Evolutionary conservation across 2,888 invertebrate genomes (phyloP), one percentile per base, ranked within the genome.

Genomic region (Dicroscelio sp.): DNA sequence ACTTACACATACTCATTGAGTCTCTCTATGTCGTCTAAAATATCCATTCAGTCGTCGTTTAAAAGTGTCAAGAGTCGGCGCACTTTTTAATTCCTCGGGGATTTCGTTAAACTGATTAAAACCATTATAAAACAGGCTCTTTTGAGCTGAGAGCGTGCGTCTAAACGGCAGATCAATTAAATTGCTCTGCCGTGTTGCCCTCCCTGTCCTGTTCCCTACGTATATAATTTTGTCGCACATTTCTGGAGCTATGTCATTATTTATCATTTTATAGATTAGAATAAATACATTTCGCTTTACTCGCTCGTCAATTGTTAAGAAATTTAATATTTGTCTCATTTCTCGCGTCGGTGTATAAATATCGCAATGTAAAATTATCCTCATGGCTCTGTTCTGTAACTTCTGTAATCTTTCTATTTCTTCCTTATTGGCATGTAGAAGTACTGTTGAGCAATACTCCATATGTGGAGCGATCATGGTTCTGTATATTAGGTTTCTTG

Each of bases 401-500:
- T 71, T 82, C 43, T 82, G 69, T 10, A 83, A 83, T 17, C 27
- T 73, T 48, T 63, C 73, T 10, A 83, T 33, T 27, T 83, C 43
- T 25, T 83, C 73, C 25, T 60, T 14, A 27, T 63, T 63, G 73
- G 83, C 33, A 27, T 58, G 71, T 10, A 82, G 43, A 23, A 82
- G 71, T 0, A 82, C 31, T 35, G 82, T 38, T 31, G 80, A 69
- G 27, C 78, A 78, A 23, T 75, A 75, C 55, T 76, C 58, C n/a
- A n/a, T n/a, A n/a, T n/a, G n/a, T n/a, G n/a, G 71, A 43, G 63
- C 63, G 38, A 63, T 79, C 82, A 82, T 69, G n/a, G 69, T 69
- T 71, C 71, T 58, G 38, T 82, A 82, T 23, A 55, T 80, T 48
- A 67, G 35, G 69, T 63, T 60, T 60, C 52, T 6, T 52, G 52